These are phyloP conservation scores for Lagopus muta DNA, from an alignment of 2,113 vertebrate genomes.

Conservation along the genomic window DNA sequence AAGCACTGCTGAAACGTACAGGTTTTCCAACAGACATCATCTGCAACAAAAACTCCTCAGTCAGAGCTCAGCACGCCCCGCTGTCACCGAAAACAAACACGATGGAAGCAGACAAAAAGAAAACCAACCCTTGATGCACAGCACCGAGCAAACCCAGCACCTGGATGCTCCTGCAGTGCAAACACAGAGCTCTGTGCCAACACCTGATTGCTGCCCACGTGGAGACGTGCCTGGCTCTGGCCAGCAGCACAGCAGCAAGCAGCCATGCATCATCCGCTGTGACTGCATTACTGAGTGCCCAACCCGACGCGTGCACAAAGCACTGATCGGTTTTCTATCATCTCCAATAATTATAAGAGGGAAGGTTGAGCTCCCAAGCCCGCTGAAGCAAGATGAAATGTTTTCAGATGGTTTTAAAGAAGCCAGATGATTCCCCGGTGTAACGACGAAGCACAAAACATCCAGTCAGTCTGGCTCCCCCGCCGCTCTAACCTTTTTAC, in stretches of 20 bases:
- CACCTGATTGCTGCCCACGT: neutral
- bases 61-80: neutral
- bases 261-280: accelerated
- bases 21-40: neutral
- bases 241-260: neutral
- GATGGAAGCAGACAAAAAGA: accelerated
- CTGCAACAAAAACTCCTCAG: neutral
- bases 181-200: accelerated
- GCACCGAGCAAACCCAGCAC: neutral
- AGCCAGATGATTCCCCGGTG: constrained; percentile 65
- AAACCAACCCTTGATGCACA: neutral
- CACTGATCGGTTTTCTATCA: neutral
- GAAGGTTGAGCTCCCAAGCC: constrained; percentile 57
- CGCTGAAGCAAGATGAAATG: constrained; percentile 52
- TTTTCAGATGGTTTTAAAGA: constrained; percentile 69
- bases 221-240: accelerated
- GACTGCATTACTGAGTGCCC: accelerated
- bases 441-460: constrained; percentile 34
- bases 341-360: neutral
- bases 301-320: neutral
- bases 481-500: constrained; percentile 74
- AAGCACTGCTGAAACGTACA: no score
- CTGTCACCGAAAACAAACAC: neutral
- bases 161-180: accelerated
- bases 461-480: constrained; percentile 70